Evolutionary conservation across 2,113 vertebrate genomes (phyloP), one percentile per base, ranked within the genome.

Genomic region (Gnathonemus echidnorhynchus): DNA sequence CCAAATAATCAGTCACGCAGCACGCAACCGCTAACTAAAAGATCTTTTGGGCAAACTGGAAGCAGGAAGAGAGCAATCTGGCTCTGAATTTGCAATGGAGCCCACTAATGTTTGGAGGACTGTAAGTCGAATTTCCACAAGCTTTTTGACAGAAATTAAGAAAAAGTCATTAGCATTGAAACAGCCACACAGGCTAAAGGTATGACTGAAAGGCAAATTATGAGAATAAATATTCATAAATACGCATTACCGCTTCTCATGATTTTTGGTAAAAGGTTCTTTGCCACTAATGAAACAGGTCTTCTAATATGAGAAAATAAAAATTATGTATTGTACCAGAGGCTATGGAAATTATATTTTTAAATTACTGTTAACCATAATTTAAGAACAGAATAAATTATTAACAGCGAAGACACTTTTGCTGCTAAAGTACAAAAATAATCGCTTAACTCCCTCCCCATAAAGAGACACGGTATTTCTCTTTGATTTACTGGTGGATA

Each of bases 301-400:
- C 35, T 42, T 42, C 5, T 42, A 80, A 80, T 80, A 80, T 80
- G 74, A 80, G 74, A 80, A 70, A 70, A 80, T 80, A 80, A 42
- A 42, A 31, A 70, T 31, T 70, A 31, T 80, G 17, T 80, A 42
- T 80, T 42, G 31, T 80, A 35, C 74, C 35, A 19, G 74, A 15
- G 74, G 74, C 74, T 42, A 80, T 80, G 74, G 74, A 80, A 80
- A 80, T 80, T 80, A 80, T 80, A 80, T 80, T 80, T 80, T 80
- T 39, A 80, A 80, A 80, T 80, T 80, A 80, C 35, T 35, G 74
- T 80, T 80, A 80, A 80, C 35, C 31, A 80, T 80, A 70, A 31
- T 70, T 70, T 70, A 70, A 70, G 62, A 70, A 70, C 62, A 70
- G 62, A 70, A 70, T 70, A 70, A 70, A 70, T 70, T 70, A 70